These are phyloP conservation scores for Dolichotis patagonum DNA, from an alignment of 2,113 vertebrate species.

Conservation along the genomic window DNA sequence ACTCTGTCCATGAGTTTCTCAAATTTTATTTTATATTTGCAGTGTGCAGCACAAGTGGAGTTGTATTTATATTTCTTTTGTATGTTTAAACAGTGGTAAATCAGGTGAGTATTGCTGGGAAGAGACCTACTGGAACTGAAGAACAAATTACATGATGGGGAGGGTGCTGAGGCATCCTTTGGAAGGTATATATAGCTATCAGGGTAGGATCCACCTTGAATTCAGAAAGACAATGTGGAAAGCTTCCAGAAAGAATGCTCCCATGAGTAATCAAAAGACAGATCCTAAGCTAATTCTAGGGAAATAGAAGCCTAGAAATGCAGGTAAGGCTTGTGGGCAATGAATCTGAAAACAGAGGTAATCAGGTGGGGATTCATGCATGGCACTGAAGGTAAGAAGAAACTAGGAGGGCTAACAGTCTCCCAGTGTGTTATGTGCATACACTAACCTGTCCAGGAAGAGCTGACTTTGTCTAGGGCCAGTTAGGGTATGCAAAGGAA, in stretches of 20 bases:
- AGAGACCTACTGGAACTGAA: not conserved
- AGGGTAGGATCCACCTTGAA: not conserved
- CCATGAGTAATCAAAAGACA: not conserved
- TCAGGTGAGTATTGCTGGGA: not conserved
- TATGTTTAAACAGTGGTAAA: not conserved
- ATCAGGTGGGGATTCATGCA: not conserved
- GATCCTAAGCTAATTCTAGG: not conserved
- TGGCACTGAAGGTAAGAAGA: not conserved
- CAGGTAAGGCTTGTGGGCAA: not conserved
- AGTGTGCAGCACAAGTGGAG: not conserved
- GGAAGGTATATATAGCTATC: not conserved
- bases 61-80: not conserved
- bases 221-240: not conserved
- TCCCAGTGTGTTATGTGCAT: too few relatives aligned
- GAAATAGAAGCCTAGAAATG: not conserved
- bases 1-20: not conserved
- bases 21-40: not conserved
- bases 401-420: not conserved
- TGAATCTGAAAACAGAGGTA: not conserved
- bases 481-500: not conserved
- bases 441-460: not conserved
- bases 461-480: not conserved
- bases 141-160: not conserved
- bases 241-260: not conserved
- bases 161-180: not conserved